Percentiles rank a stretch among this genome's conserved stretches.
Conservation (phyloP, 2,888 invertebrate genomes). For the Latheticus oryzae region DNA sequence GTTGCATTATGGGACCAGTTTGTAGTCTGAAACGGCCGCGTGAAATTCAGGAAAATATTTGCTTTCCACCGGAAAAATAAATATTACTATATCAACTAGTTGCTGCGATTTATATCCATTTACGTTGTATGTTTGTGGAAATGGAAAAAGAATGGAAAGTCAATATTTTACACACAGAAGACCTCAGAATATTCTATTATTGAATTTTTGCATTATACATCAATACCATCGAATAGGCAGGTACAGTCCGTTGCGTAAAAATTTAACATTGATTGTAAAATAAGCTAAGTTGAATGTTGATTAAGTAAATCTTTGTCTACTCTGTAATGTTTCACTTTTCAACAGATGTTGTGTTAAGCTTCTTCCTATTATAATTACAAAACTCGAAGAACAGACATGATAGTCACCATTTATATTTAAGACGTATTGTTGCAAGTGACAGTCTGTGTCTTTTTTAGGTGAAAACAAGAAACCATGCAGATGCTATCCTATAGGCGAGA, state of each 20-base stretch:
- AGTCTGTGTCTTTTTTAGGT: slow-evolving; percentile 3
- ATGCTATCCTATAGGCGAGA: slow-evolving; percentile 17
- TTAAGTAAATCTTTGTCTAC: no score
- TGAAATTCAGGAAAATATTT: slow-evolving; percentile 33
- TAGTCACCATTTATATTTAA: no score
- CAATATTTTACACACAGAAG: slow-evolving; percentile 11
- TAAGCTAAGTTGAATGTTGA: no score
- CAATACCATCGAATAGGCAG: no score
- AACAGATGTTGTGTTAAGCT: no score
- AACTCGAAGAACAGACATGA: no score
- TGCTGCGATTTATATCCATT: slow-evolving; percentile 28
- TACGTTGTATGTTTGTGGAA: slow-evolving; percentile 25
- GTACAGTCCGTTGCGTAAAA: no score
- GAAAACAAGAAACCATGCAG: slow-evolving; percentile 14
- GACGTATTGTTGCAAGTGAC: slow-evolving; percentile 12
- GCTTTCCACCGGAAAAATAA: slow-evolving; percentile 35
- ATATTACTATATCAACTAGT: slow-evolving; percentile 34
- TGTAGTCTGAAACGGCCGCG: slow-evolving; percentile 25
- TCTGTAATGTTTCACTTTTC: no score
- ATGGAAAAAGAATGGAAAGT: slow-evolving; percentile 20
- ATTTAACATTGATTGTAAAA: no score
- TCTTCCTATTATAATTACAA: no score
- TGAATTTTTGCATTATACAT: slow-evolving; percentile 5
- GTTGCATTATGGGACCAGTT: slow-evolving; percentile 22
- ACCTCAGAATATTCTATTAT: slow-evolving; percentile 13